These are phyloP conservation scores for Deroptyus accipitrinus DNA, from an alignment of 2,113 vertebrate genomes.

Conservation along the genomic window DNA sequence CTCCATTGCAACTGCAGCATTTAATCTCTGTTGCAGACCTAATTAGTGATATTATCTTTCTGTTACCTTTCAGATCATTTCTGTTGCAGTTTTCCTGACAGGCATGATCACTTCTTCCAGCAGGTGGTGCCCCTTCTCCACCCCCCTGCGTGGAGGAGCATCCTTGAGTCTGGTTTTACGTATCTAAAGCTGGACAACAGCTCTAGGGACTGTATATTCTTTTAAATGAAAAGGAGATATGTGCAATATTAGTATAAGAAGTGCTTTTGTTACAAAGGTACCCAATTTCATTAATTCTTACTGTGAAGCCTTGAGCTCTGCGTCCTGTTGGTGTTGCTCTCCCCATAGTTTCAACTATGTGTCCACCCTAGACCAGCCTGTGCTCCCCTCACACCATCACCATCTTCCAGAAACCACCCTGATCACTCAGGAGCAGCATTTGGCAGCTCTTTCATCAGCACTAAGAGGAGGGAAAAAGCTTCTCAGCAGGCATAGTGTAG, in stretches of 20 bases:
- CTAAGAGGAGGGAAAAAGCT: background rate
- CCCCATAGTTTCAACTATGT: accelerated
- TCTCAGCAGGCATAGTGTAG: accelerated
- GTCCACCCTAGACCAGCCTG: background rate
- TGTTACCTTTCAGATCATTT: background rate
- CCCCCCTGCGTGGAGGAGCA: background rate
- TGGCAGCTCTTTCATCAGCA: background rate
- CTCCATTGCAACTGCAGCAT: background rate
- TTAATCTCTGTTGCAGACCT: background rate
- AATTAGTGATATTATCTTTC: background rate
- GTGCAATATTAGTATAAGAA: background rate
- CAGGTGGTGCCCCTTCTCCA: background rate
- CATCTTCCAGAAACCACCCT: background rate
- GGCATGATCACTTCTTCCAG: background rate
- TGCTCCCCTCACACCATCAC: accelerated
- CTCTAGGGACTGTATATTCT: background rate
- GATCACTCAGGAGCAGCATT: background rate
- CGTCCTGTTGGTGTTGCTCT: accelerated
- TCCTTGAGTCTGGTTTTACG: background rate
- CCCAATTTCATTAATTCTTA: background rate
- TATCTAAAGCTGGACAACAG: accelerated
- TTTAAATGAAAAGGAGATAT: background rate
- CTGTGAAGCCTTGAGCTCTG: accelerated
- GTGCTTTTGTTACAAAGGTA: background rate
- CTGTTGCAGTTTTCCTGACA: background rate